phyloP scores from a whole-genome alignment of 35 echinoderm and acorn worm genomes.

The Patiria miniata region DNA sequence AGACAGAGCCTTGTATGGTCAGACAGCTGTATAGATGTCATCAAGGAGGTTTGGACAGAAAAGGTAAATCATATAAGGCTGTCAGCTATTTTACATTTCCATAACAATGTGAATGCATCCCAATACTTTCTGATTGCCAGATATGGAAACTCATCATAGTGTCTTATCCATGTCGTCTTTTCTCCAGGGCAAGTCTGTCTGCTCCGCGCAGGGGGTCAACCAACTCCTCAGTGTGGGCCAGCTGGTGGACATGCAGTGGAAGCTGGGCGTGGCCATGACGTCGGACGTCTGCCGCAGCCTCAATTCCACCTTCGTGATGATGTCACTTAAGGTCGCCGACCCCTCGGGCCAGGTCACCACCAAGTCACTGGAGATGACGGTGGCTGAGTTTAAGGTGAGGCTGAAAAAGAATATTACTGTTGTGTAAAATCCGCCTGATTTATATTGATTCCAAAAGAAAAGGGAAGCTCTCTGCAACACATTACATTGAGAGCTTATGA shows the following conservation, averaged over 20 bases:
- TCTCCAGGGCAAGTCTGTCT: conserved; percentile 48
- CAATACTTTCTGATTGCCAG: no score
- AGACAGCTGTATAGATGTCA: conserved; percentile 33
- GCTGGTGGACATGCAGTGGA: conserved; percentile 92
- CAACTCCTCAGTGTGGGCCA: conserved; percentile 71
- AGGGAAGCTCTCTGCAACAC: background rate
- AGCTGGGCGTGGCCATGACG: conserved; percentile 85
- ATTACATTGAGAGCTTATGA: background rate
- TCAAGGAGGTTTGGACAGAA: conserved; percentile 55
- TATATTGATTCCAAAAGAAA: background rate
- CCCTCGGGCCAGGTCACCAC: conserved; percentile 65
- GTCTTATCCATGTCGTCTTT: background rate
- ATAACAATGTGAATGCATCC: no score
- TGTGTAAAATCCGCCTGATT: background rate
- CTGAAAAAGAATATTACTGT: background rate
- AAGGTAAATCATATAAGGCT: conserved; percentile 12
- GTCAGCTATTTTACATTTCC: no score
- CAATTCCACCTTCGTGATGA: conserved; percentile 81
- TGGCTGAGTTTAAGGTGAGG: conserved; percentile 92
- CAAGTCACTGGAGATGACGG: conserved; percentile 88
- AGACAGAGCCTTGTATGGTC: conserved; percentile 36
- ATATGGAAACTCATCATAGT: no score
- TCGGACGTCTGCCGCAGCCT: conserved; percentile 76
- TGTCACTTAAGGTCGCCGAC: conserved; percentile 67
- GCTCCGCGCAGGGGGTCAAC: conserved; percentile 35